Evolutionary conservation across 2,113 vertebrate species (phyloP).

Genomic region (Hypanus sabinus): DNA sequence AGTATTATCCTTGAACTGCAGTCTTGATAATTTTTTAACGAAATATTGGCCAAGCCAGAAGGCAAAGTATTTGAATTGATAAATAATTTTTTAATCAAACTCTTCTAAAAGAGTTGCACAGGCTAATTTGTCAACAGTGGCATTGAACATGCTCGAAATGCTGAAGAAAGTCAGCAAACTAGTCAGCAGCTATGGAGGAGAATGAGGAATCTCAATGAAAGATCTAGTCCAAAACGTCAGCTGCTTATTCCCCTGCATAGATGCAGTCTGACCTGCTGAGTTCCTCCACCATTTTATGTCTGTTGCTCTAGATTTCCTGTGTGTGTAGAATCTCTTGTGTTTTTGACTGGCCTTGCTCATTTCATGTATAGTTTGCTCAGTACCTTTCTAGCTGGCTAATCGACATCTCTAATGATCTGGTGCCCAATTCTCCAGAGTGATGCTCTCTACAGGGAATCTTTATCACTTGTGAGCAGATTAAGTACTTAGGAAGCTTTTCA

Average conservation of each 20-base stretch:
- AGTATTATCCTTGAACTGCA: slow-evolving; percentile 38
- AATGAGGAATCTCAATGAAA: too few species aligned
- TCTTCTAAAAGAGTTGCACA: neutral
- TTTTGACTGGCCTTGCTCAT: neutral
- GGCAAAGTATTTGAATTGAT: neutral
- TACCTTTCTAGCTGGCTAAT: too few species aligned
- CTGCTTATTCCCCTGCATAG: too few species aligned
- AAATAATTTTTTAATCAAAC: neutral
- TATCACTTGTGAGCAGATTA: too few species aligned
- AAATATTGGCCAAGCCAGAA: neutral
- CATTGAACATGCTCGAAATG: neutral
- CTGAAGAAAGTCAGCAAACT: too few species aligned
- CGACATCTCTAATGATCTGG: neutral
- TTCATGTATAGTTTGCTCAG: neutral
- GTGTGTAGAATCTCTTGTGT: too few species aligned
- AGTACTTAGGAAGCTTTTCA: neutral
- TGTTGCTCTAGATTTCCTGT: too few species aligned
- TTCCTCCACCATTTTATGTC: too few species aligned
- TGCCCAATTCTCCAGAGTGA: neutral
- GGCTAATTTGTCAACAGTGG: neutral
- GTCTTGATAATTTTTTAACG: slow-evolving; percentile 30
- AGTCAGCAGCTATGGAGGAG: too few species aligned
- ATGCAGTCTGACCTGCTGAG: too few species aligned
- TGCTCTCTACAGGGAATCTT: neutral
- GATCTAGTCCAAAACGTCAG: too few species aligned